Percentiles rank a stretch among this genome's conserved stretches.
phyloP scores from a whole-genome alignment of 2,113 vertebrate species.

The Podocnemis expansa region DNA sequence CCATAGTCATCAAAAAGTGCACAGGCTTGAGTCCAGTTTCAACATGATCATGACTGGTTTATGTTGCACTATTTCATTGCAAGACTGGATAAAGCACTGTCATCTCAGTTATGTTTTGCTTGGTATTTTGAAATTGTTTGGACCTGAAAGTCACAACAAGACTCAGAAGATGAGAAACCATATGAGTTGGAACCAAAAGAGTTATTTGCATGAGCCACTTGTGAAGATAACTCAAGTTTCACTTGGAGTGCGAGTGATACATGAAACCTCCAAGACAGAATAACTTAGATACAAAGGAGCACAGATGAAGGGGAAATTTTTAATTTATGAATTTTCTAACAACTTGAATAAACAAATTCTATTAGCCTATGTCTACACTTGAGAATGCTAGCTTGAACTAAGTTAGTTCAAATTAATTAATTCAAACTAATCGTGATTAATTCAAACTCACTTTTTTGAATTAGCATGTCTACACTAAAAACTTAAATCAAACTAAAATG shows the following conservation, averaged over 20 bases:
- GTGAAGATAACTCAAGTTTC: slow-evolving; percentile 7
- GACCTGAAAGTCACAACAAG: slow-evolving; percentile 10
- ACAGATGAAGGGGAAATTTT: not conserved
- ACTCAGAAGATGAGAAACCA: not conserved
- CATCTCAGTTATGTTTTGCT: not conserved
- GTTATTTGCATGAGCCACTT: not conserved
- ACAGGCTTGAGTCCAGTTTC: not conserved
- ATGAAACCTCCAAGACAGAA: not conserved
- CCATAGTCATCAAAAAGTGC: slow-evolving; percentile 1
- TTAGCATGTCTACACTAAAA: no score
- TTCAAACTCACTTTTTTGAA: no score
- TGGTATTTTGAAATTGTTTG: not conserved
- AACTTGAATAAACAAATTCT: not conserved
- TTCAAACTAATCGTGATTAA: no score
- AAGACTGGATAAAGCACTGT: not conserved
- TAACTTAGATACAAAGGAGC: not conserved
- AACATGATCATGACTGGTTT: slow-evolving; percentile 4
- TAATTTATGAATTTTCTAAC: not conserved
- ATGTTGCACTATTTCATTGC: not conserved
- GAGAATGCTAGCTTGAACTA: no score
- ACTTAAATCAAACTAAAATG: no score
- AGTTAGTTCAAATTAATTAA: no score
- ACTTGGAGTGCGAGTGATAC: not conserved
- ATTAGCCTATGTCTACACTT: no score
- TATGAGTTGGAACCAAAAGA: not conserved